These are phyloP conservation scores for Rhea americana DNA, from an alignment of 2,113 vertebrate species.

Conservation along the genomic window DNA sequence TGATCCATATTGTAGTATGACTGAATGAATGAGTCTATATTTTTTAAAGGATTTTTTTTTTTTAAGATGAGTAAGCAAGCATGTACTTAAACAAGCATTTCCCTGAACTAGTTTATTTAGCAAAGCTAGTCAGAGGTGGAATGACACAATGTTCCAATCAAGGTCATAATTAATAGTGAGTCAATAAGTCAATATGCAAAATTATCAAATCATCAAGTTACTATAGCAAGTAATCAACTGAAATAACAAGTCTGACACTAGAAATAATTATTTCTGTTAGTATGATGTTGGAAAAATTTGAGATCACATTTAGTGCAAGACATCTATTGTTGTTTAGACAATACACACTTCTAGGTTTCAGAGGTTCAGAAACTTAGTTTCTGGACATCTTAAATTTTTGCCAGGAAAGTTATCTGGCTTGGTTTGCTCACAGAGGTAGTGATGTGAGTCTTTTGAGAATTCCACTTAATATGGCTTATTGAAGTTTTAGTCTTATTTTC, in stretches of 20 bases:
- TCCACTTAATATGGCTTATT: neutral
- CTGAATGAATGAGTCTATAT: neutral
- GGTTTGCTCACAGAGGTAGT: neutral
- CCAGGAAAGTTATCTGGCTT: neutral
- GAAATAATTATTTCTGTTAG: neutral
- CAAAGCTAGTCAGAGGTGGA: neutral
- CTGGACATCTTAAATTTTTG: neutral
- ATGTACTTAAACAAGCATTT: neutral
- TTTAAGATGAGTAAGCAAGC: neutral
- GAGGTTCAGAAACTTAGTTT: neutral
- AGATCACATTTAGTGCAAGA: neutral
- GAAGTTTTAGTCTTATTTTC: neutral
- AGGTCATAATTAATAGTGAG: slow-evolving; percentile 22
- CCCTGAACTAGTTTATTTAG: neutral
- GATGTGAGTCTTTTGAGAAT: neutral
- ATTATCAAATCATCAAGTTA: slow-evolving; percentile 14
- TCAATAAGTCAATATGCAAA: slow-evolving; percentile 30
- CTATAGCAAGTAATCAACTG: neutral
- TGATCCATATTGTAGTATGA: neutral
- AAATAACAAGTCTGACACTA: neutral
- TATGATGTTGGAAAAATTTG: neutral
- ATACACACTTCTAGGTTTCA: neutral
- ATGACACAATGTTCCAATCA: neutral
- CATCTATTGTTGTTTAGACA: neutral
- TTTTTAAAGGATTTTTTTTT: neutral